These are phyloP conservation scores for Schizopygopsis pylzovi DNA, from an alignment of 2,797 vertebrate genomes.

Conservation along the genomic window DNA sequence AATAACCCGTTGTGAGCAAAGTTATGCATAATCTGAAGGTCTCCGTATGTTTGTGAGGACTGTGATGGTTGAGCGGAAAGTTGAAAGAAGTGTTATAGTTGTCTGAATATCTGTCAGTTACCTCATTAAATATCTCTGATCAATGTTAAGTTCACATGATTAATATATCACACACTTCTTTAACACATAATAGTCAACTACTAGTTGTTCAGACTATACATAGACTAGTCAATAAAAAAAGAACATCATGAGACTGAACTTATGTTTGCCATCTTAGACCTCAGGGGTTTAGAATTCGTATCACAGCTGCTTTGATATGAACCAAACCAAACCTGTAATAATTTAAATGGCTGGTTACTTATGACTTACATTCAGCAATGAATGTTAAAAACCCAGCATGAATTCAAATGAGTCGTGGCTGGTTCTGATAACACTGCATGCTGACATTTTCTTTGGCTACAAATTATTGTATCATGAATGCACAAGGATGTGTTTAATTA, in stretches of 20 bases:
- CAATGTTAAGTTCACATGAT: background rate
- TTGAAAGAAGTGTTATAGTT: background rate
- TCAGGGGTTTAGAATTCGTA: conserved; percentile 49
- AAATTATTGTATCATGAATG: conserved; percentile 8
- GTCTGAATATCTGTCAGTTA: conserved; percentile 1
- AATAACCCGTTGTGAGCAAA: conserved; percentile 1
- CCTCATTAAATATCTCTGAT: background rate
- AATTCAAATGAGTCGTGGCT: conserved; percentile 53
- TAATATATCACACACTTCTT: background rate
- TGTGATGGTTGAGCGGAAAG: background rate
- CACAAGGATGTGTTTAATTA: conserved; percentile 33
- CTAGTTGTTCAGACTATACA: conserved; percentile 1
- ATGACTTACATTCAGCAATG: conserved; percentile 58
- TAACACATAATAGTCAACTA: background rate
- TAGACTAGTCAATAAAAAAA: background rate
- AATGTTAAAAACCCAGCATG: conserved; percentile 58
- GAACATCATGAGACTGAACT: background rate
- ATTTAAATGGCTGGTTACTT: conserved; percentile 61
- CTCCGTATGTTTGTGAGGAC: background rate
- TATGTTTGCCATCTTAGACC: conserved; percentile 2
- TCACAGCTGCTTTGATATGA: conserved; percentile 40
- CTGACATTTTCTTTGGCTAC: conserved; percentile 46
- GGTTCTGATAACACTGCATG: conserved; percentile 50
- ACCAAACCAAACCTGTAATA: conserved; percentile 61
- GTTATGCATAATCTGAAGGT: background rate